Conservation (phyloP, 1,140 invertebrate genomes). For the Delia radicum region DNA sequence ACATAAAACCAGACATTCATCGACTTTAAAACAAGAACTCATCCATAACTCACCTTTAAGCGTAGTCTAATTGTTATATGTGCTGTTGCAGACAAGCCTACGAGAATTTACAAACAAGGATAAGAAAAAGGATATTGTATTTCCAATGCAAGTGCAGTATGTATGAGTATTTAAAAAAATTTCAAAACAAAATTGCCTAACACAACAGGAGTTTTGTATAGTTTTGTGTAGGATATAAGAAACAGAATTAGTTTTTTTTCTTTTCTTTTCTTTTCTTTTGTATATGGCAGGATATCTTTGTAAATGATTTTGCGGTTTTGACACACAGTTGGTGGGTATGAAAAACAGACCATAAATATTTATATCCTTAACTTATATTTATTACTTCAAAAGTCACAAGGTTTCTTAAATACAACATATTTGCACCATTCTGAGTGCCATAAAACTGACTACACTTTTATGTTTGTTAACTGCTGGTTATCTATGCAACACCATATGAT, state of each 20-base stretch:
- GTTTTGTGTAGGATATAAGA: not conserved
- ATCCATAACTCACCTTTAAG: not conserved
- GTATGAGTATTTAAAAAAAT: too few relatives aligned
- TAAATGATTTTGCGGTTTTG: constrained; percentile 15
- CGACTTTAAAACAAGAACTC: not conserved
- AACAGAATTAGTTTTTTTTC: too few relatives aligned
- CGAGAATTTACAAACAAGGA: not conserved
- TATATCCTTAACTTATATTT: not conserved
- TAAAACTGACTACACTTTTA: not conserved
- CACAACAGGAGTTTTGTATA: not conserved
- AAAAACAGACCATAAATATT: not conserved
- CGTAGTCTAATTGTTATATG: not conserved
- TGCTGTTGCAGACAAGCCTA: not conserved
- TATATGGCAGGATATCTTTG: constrained; percentile 4
- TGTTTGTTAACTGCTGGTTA: not conserved
- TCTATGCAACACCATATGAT: not conserved
- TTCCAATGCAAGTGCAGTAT: not conserved
- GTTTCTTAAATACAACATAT: not conserved
- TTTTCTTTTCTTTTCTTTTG: not conserved
- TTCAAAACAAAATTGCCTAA: not conserved
- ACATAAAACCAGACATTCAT: not conserved
- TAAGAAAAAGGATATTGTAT: not conserved
- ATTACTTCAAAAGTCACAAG: not conserved
- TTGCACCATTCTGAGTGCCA: not conserved
- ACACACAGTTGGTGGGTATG: not conserved